Evolutionary conservation across 2,113 vertebrate genomes (phyloP).

Genomic region (Xerus inauris): DNA sequence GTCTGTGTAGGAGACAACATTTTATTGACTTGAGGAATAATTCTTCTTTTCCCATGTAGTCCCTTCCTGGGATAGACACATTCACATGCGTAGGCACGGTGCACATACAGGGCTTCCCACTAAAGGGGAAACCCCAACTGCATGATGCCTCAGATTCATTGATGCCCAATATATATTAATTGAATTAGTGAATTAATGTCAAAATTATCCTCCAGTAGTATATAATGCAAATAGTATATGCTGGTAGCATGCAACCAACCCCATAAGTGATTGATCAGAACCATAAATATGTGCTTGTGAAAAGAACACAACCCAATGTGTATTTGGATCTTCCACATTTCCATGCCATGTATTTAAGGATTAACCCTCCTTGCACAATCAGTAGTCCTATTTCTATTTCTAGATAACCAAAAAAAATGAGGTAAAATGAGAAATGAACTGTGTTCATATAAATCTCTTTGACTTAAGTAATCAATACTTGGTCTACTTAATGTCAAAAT

Average conservation of each 20-base stretch:
- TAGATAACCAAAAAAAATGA: background rate
- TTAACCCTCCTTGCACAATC: background rate
- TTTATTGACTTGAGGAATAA: background rate
- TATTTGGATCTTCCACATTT: background rate
- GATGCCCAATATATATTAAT: background rate
- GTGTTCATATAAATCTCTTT: background rate
- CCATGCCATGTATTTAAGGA: background rate
- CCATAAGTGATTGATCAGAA: background rate
- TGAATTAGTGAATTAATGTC: background rate
- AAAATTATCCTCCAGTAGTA: background rate
- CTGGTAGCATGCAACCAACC: background rate
- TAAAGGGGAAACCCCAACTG: background rate
- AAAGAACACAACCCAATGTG: background rate
- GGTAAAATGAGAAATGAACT: conserved; percentile 37
- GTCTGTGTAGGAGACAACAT: background rate
- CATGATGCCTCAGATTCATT: background rate
- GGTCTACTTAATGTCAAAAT: conserved; percentile 46
- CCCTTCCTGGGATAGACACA: background rate
- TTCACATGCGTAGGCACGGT: background rate
- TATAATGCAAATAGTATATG: background rate
- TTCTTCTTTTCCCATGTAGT: background rate
- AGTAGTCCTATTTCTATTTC: background rate
- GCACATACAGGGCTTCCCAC: no score
- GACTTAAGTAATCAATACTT: conserved; percentile 42
- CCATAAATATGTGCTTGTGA: background rate